Base-by-base conservation (phyloP, 2,113 vertebrate species). In the Numenius arquata region DNA sequence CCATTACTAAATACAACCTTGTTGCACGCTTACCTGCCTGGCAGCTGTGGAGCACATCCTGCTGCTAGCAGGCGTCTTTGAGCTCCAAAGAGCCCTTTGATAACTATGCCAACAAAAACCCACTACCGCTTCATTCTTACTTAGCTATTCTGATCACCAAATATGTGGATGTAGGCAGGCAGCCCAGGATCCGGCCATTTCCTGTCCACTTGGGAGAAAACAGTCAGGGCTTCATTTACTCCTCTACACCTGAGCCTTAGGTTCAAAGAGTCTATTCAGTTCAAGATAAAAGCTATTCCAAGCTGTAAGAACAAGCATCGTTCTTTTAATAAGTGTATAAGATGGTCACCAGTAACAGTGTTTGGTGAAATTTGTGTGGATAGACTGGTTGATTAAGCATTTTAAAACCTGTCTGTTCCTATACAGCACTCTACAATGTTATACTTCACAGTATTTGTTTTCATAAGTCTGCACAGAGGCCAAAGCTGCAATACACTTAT, bases 81-180 rank as follows among this genome's bases (percentile, higher is more conserved):
- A 93, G 58, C 16, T 92, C 86, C 48, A 90, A 87, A 87, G 66
- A 85, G 23, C 52, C 36, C 45, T 90, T 94, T 93, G 90, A 90
- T 84, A 84, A 65, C 63, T 78, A 29, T 59, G 61, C 47, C 90
- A 97, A 88, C 47, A 94, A 80, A 96, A 96, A 92, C 18, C 29
- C 29, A 85, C 70, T 89, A 79, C 68, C 3, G 19, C 43, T 89
- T 72, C 66, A 53, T 93, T 92, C 62, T 86, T 86, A 56, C 43
- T 91, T 62, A 61, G n/a, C 26, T 90, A 48, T 85, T 85, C 61
- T 72, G 66, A 89, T 78, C 50, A 82, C 38, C 48, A 76, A 91
- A 72, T 52, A 45, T 19, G 47, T 74, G 80, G 65, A 74, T 48
- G 30, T n/a, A 93, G 85, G 53, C 66, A 76, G 67, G 38, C 70